phyloP scores from a whole-genome alignment of 2,113 vertebrate species.

The Hassar affinis region DNA sequence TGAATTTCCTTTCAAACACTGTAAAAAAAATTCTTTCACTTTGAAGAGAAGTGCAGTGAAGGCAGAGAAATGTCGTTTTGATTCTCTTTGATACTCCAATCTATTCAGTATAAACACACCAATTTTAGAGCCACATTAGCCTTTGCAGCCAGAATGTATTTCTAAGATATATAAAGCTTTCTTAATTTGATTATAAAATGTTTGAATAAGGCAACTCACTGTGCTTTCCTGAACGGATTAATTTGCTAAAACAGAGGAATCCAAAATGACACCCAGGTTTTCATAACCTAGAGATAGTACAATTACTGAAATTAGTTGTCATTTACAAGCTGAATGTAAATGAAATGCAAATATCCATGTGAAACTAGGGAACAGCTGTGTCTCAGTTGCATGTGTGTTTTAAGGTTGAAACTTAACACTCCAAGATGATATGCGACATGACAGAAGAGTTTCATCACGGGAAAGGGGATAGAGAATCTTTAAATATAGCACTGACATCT shows the following conservation, averaged over 20 bases:
- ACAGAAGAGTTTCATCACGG: constrained; percentile 14
- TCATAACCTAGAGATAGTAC: not conserved
- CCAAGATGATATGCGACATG: constrained; percentile 26
- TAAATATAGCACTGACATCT: constrained; percentile 26
- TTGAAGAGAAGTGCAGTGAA: not conserved
- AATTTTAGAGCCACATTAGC: not conserved
- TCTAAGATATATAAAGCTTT: not conserved
- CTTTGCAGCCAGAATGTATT: not conserved
- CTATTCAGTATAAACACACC: constrained; percentile 6
- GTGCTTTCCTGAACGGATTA: not conserved
- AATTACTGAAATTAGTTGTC: not conserved
- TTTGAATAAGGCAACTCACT: not conserved
- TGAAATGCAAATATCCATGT: not conserved
- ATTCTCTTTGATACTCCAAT: not conserved
- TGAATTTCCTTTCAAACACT: not conserved
- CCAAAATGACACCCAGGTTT: not conserved
- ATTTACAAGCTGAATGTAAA: constrained; percentile 6
- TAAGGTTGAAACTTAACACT: not conserved
- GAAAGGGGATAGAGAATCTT: not conserved
- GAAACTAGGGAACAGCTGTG: not conserved
- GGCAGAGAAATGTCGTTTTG: not conserved
- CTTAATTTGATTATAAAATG: too few relatives aligned
- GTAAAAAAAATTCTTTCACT: not conserved
- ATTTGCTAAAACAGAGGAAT: not conserved
- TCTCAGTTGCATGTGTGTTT: constrained; percentile 8